Evolutionary conservation across 2,888 invertebrate species (phyloP).

Genomic region (Anthophora plumipes): DNA sequence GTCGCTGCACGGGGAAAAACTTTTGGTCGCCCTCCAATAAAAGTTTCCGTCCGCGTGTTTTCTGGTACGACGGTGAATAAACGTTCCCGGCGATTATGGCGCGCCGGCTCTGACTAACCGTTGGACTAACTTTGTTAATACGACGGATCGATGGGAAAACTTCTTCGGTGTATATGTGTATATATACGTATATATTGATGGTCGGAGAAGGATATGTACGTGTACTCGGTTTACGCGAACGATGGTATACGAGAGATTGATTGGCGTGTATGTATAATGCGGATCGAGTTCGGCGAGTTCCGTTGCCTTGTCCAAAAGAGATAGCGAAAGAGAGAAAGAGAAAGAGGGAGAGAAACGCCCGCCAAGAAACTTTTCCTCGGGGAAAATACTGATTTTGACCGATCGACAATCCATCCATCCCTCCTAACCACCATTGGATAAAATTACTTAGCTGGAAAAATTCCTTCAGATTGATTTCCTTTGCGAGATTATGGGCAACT

Average conservation of each 20-base stretch:
- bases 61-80: constrained; percentile 78
- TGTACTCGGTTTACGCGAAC: not conserved
- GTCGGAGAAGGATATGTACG: not conserved
- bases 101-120: constrained; percentile 61
- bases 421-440: not conserved
- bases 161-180: constrained; percentile 55
- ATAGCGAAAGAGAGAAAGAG: too few species aligned
- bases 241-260: constrained; percentile 55
- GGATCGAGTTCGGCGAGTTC: constrained; percentile 58
- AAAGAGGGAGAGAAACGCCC: too few species aligned
- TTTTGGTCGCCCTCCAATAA: constrained; percentile 81
- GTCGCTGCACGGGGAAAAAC: constrained; percentile 67
- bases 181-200: constrained; percentile 21
- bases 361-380: constrained; percentile 55
- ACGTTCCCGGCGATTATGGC: constrained; percentile 79
- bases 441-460: constrained; percentile 20
- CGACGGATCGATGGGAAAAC: constrained; percentile 71
- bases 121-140: constrained; percentile 80
- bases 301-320: constrained; percentile 41
- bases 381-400: constrained; percentile 68
- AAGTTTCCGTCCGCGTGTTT: constrained; percentile 78
- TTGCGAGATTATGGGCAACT: not conserved
- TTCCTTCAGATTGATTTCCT: constrained; percentile 41
- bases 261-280: constrained; percentile 67
- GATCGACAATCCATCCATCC: constrained; percentile 26